Base-by-base conservation (phyloP, 2,797 vertebrate genomes). In the Pseudomugil gertrudae region DNA sequence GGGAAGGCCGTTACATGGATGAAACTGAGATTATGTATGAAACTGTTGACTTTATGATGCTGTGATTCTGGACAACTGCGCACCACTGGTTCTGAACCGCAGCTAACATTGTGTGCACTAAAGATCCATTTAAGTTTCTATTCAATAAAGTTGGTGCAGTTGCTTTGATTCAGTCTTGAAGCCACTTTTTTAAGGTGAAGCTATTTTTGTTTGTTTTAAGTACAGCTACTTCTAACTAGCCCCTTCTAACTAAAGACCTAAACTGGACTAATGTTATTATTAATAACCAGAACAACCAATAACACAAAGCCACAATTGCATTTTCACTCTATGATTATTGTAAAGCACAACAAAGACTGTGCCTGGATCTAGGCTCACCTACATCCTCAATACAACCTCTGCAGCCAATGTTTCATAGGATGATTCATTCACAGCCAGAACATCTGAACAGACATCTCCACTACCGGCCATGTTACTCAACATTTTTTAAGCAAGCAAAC, bases 371-470 rank as follows among this genome's bases (percentile, higher is more conserved):
- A n/a, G n/a, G 47, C 26, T 2, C 15, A 35, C 53, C 57, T 7
- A 52, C 26, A 66, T 53, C 72, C 74, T 55, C 67, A 62, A 78
- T 75, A 79, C 60, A 63, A 59, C 56, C 66, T 77, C 54, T 65
- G 74, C 73, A 67, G 67, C 57, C 29, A 47, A 74, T 63, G 48
- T 30, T 58, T 40, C 66, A 27, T 57, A 29, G 58, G 65, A 67
- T 57, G 29, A 69, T 65, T 74, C 72, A 83, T 80, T 78, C 82
- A 78, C 78, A 70, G 58, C 27, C 40, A 38, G 53, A 30, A 32
- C 51, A 58, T 43, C 30, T 62, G 21, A 54, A 55, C 48, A 52
- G 35, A 64, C 0, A 57, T 59, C 29, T 57, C 17, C 35, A 78
- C 53, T 45, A 59, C 61, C 68, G n/a, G 32, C 35, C 35, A 36